Percentiles rank a stretch among this genome's conserved stretches.
phyloP scores from a whole-genome alignment of 1,140 invertebrate genomes.

The Carcinoscorpius rotundicauda region DNA sequence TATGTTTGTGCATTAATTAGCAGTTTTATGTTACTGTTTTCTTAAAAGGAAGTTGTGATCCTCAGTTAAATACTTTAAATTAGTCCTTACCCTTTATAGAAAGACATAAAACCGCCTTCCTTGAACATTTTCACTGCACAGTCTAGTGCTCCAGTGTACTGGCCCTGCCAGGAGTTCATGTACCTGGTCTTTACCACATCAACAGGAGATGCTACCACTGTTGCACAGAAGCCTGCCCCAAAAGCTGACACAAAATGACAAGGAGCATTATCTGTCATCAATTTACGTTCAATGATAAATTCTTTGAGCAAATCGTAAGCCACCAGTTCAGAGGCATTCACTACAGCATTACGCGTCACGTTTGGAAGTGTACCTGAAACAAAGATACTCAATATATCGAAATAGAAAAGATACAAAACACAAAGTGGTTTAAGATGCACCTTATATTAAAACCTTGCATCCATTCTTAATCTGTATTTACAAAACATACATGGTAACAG shows the following conservation, averaged over 20 bases:
- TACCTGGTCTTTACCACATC: slow-evolving; percentile 57
- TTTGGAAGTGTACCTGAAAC: slow-evolving; percentile 49
- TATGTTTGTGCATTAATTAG: too few species aligned
- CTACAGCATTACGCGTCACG: slow-evolving; percentile 51
- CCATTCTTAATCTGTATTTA: too few species aligned
- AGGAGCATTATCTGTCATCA: slow-evolving; percentile 48
- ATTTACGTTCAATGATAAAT: slow-evolving; percentile 38
- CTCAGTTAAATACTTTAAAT: too few species aligned
- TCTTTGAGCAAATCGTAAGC: slow-evolving; percentile 60
- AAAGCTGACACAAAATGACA: slow-evolving; percentile 54
- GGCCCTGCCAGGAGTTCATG: slow-evolving; percentile 51
- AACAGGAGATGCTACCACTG: slow-evolving; percentile 50
- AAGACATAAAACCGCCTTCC: slow-evolving; percentile 46
- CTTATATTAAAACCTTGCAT: too few species aligned
- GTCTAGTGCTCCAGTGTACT: slow-evolving; percentile 49
- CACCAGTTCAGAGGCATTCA: slow-evolving; percentile 57
- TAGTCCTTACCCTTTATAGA: slow-evolving; percentile 46
- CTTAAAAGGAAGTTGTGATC: too few species aligned
- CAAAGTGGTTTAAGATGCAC: too few species aligned
- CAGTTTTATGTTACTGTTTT: too few species aligned
- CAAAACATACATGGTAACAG: too few species aligned
- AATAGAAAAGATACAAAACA: too few species aligned
- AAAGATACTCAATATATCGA: too few species aligned
- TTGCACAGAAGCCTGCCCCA: slow-evolving; percentile 48
- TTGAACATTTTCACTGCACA: slow-evolving; percentile 45